Conservation (phyloP, 2,113 vertebrate genomes). For the Aix galericulata region DNA sequence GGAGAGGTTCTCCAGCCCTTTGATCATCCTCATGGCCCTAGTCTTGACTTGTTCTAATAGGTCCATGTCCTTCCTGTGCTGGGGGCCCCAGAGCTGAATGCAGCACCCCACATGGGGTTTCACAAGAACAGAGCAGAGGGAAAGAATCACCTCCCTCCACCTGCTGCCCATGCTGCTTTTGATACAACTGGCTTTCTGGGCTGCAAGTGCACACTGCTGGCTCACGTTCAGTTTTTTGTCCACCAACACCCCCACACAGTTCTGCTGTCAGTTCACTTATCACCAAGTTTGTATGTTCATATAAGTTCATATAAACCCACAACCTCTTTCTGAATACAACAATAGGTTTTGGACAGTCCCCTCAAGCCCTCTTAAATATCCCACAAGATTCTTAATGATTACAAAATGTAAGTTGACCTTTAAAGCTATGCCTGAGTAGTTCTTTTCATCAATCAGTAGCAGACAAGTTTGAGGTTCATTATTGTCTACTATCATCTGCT, state of each 20-base stretch:
- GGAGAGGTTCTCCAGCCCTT: background rate
- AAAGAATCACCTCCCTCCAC: background rate
- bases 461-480: background rate
- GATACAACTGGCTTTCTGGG: too few species aligned
- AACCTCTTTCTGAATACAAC: background rate
- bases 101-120: background rate
- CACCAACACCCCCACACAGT: too few species aligned
- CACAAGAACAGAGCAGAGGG: background rate
- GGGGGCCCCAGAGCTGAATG: background rate
- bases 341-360: background rate
- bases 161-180: background rate
- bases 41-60: too few species aligned
- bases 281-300: background rate
- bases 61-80: background rate
- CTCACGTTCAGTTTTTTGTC: too few species aligned
- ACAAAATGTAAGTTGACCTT: background rate
- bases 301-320: background rate
- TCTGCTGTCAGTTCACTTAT: too few species aligned
- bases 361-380: background rate
- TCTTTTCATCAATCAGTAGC: background rate
- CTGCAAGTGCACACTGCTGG: too few species aligned
- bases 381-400: background rate
- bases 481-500: background rate
- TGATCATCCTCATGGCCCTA: background rate
- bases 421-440: background rate